Evolutionary conservation across 2,113 vertebrate species (phyloP), one percentile per base, ranked within the genome.

Genomic region (Crotalus horridus): DNA sequence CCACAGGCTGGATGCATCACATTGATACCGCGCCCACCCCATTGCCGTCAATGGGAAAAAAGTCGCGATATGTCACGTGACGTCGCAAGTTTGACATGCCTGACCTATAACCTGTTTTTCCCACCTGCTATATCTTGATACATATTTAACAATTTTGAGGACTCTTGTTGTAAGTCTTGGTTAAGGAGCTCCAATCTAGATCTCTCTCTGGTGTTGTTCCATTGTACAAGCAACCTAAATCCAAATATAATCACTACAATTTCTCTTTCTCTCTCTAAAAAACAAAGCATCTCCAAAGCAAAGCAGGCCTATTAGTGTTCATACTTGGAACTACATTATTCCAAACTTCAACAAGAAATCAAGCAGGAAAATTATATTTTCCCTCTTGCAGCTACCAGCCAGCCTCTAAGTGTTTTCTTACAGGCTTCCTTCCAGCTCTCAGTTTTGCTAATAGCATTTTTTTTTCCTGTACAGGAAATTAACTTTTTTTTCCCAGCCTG

Each of bases 361-460:
- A 17, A 33, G 54, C 55, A 91, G 13, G 48, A 90, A 87, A 92
- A 24, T 21, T 1, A 21, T 6, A 33, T 59, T 0, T 54, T 69
- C 58, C 26, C 51, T 87, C 90, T 74, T 91, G 29, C 26, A 93
- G 29, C 54, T 88, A 43, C 3, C 48, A 89, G 81, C 33, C 0
- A 69, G 61, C 6, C 15, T 59, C 85, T 24, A 17, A 92, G 58
- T 81, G 17, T 48, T 92, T 92, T 87, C 26, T 46, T 5, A 0
- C 8, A 85, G 12, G n/a, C 64, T 33, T 86, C n/a, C 89, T 33
- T 86, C n/a, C 89, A 94, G 94, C 81, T 91, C 48, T n/a, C 86
- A 43, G 94, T 92, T 94, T 53, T 85, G 56, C 56, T 94, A 87
- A 55, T 92, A 94, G 90, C 89, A 94, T 94, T 93, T 93, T 88